A percentile compares a stretch with the other conserved stretches of the same genome.
Conservation (phyloP, 2,797 vertebrate species). For the Cuniculus paca region DNA sequence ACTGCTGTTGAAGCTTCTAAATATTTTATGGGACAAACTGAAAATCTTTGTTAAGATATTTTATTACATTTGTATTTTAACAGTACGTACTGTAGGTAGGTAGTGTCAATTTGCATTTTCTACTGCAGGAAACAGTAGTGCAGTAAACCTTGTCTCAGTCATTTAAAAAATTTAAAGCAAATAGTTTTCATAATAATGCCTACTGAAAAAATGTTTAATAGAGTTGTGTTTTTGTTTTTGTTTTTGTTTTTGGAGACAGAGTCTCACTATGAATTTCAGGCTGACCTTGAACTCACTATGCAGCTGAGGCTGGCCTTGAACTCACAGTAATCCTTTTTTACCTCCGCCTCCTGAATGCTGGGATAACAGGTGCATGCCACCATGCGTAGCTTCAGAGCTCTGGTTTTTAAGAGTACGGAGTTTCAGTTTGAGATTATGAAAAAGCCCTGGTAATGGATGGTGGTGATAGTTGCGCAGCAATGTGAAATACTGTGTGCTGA, state of each 20-base stretch:
- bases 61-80: constrained; percentile 38
- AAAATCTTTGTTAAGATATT: constrained; percentile 6
- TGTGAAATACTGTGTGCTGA: background rate
- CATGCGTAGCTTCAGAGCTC: background rate
- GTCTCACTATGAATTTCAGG: too few relatives aligned
- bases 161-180: constrained; percentile 34
- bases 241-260: too few relatives aligned
- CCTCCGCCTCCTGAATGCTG: too few relatives aligned
- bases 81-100: background rate
- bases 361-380: too few relatives aligned
- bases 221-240: background rate
- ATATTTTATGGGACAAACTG: background rate
- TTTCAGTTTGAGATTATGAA: background rate
- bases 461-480: background rate
- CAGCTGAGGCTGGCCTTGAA: too few relatives aligned
- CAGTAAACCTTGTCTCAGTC: background rate
- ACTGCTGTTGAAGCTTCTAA: background rate
- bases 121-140: background rate
- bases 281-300: too few relatives aligned
- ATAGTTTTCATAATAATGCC: background rate
- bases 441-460: background rate
- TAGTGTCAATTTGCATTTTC: background rate
- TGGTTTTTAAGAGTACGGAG: background rate
- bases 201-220: background rate
- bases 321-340: too few relatives aligned